Evolutionary conservation across 1,140 invertebrate species (phyloP).

Genomic region (Metopolophium dirhodum): DNA sequence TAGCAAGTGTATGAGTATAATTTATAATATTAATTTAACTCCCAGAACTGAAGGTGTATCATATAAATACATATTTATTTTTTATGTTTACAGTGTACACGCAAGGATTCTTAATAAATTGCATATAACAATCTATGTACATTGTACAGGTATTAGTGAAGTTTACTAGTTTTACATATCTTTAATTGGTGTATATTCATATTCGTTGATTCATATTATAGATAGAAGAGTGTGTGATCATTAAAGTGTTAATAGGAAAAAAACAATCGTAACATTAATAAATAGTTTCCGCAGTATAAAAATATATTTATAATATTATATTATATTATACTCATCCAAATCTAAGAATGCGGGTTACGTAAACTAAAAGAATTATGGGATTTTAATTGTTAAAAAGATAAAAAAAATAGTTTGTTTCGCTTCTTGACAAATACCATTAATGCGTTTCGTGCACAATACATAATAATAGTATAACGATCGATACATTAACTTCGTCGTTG

Average conservation of each 20-base stretch:
- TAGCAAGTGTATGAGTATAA: background rate
- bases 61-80: background rate
- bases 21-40: background rate
- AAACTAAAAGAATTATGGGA: background rate
- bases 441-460: background rate
- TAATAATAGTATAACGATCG: background rate
- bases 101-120: background rate
- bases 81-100: background rate
- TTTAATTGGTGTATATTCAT: background rate
- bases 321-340: background rate
- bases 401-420: background rate
- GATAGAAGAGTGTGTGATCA: background rate
- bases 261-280: background rate
- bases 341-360: background rate
- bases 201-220: background rate
- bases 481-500: background rate
- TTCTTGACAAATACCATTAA: conserved; percentile 9
- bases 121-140: background rate
- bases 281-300: background rate
- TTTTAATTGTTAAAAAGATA: background rate
- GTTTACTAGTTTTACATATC: background rate
- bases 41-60: background rate
- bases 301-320: background rate
- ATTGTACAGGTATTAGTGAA: background rate
- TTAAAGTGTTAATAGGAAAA: conserved; percentile 6